Evolutionary conservation across 2,113 vertebrate genomes (phyloP), one percentile per base, ranked within the genome.

Genomic region (Hippolais icterina): DNA sequence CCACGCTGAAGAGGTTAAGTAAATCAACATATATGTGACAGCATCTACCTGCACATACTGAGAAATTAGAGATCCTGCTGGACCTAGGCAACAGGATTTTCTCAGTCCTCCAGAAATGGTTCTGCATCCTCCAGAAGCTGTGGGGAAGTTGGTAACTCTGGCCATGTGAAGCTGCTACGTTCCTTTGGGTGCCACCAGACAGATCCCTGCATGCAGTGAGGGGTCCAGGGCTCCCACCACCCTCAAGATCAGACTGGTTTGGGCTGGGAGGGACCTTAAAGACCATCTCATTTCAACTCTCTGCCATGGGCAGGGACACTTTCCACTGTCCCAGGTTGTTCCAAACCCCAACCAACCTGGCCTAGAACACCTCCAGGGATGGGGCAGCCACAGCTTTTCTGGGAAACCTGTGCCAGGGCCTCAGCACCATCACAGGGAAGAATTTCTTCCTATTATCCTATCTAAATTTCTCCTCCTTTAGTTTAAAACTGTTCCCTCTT

Each of bases 201-300:
- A 76, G 47, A 77, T 63, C 57, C 17, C 49, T 22, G 60, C 0
- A 0, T 8, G 8, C 5, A 2, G 44, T 0, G 2, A 77, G 72
- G 72, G 72, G 17, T 5, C 23, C 61, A 23, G 88, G 71, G 75
- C 59, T 69, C 57, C 59, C 63, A 11, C 22, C 21, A n/a, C 24
- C 46, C 76, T 56, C 5, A 1, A 33, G 42, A 54, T 54, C 71
- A 33, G 25, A 56, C 22, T 69, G 29, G 15, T 42, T 69, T 56
- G 71, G 47, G 35, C 27, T 54, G 47, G n/a, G 35, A 89, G n/a
- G 5, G 14, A 35, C 29, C 24, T 54, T 47, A 54, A 61, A 61
- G 11, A 5, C 4, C n/a, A 63, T 23, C 8, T 33, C 24, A 69
- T 49, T 35, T 31, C 54, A 61, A 19, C 21, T 8, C 79, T 6